Evolutionary conservation across 2,113 vertebrate genomes (phyloP), one percentile per base, ranked within the genome.

Genomic region (Pionites leucogaster): DNA sequence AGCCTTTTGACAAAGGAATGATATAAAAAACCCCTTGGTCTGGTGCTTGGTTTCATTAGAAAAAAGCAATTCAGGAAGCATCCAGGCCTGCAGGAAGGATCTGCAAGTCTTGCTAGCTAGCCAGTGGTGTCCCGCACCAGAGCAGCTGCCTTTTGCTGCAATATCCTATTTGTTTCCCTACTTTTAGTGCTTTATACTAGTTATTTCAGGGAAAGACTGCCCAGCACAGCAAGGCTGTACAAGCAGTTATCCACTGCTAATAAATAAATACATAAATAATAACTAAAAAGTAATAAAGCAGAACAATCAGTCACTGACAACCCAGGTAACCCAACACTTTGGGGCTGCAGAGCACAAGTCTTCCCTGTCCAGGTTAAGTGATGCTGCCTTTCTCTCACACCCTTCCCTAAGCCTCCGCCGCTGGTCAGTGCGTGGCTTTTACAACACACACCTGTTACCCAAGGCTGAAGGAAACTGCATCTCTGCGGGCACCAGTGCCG

Each of bases 1-100:
- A 88, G 68, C 29, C 10, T 68, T 91, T 39, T 31, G 44, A 55
- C 52, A 79, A 82, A 35, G 14, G 20, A 91, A n/a, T 11, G 11
- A 22, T 37, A 49, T 28, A 5, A 68, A 64, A 47, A 17, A 13
- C 1, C 0, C 10, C 2, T 46, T 4, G 1, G 4, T 65, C 18
- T 47, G n/a, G 16, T 0, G 0, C 29, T 62, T 19, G 8, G 28
- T 53, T 93, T 86, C n/a, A 25, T n/a, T 49, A 49, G 68, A 65
- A 88, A 69, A 22, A 44, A 69, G 20, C 11, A 41, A 10, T 4
- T 35, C 49, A 86, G 41, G 20, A n/a, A 86, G 46, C 19, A 24
- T 7, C 11, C 20, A 35, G 35, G 50, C n/a, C n/a, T 1, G 1
- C 29, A 31, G 42, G 65, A 88, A 47, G 47, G 59, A 33, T 20